These are phyloP conservation scores for Andricus curvator DNA, from an alignment of 2,888 invertebrate genomes.

Conservation along the genomic window DNA sequence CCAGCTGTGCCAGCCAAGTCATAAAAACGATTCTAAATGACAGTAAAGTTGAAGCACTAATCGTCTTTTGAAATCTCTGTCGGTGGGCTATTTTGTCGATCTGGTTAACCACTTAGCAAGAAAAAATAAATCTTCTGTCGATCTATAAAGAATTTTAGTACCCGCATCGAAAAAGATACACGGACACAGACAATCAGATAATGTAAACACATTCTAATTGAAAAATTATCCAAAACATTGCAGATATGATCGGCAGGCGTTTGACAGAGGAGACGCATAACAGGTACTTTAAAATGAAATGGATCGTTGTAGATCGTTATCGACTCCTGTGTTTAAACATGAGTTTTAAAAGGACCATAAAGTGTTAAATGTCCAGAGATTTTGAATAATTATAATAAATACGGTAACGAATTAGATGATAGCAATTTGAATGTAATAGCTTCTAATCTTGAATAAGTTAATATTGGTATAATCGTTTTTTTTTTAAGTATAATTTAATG, in stretches of 20 bases:
- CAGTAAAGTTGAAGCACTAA: constrained; percentile 1
- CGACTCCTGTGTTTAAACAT: neutral
- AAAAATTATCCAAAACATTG: constrained; percentile 50
- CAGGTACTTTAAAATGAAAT: constrained; percentile 14
- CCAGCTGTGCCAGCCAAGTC: constrained; percentile 48
- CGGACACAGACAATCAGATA: constrained; percentile 46
- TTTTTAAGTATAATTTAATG: neutral
- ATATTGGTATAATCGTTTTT: neutral
- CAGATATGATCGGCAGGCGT: constrained; percentile 16
- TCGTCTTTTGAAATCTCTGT: constrained; percentile 11
- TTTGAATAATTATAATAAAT: neutral
- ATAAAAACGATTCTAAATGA: constrained; percentile 52
- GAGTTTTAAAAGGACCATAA: neutral
- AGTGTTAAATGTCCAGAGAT: neutral
- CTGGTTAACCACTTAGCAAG: constrained; percentile 32
- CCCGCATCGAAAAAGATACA: constrained; percentile 20
- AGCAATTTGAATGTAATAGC: neutral
- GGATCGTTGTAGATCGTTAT: neutral
- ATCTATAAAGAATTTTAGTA: constrained; percentile 43
- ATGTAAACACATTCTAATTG: constrained; percentile 57
- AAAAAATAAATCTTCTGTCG: constrained; percentile 35
- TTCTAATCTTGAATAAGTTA: neutral
- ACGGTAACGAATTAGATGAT: neutral
- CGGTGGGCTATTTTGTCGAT: constrained; percentile 42
- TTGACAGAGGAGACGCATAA: constrained; percentile 1